These are phyloP conservation scores for Calidris pygmaea DNA, from an alignment of 2,113 vertebrate species.

Conservation along the genomic window DNA sequence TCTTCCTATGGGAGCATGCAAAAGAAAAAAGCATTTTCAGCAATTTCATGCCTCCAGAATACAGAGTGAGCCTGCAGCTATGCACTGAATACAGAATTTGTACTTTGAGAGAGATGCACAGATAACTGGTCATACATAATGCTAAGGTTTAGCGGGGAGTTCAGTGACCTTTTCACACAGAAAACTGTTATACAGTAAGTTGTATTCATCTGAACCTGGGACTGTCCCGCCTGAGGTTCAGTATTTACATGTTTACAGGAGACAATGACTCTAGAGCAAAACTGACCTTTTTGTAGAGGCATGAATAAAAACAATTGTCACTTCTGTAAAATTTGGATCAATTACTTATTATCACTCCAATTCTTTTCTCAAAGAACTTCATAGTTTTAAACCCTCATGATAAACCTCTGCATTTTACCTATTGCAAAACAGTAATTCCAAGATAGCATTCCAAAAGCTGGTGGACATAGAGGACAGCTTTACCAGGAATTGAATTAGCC, in stretches of 20 bases:
- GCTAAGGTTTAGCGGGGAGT: not conserved
- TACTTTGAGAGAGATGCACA: not conserved
- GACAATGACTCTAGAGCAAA: not conserved
- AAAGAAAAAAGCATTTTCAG: not conserved
- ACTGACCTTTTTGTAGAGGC: not conserved
- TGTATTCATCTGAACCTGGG: not conserved
- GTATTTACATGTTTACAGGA: not conserved
- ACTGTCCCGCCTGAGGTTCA: not conserved
- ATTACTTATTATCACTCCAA: not conserved
- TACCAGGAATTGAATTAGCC: not conserved
- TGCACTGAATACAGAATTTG: not conserved
- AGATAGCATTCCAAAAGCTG: not conserved
- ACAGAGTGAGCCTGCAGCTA: not conserved
- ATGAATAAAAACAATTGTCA: not conserved
- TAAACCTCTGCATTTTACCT: not conserved
- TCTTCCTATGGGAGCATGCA: not conserved
- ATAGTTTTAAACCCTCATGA: not conserved
- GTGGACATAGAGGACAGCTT: not conserved
- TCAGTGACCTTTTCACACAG: not conserved
- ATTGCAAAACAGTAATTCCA: not conserved
- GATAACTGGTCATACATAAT: not conserved
- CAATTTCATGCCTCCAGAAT: not conserved
- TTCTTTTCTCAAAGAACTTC: not conserved
- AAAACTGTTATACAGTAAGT: not conserved
- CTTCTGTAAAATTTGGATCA: not conserved